Evolutionary conservation across 2,888 invertebrate species (phyloP).

Genomic region (Venustoraphidia nigricollis): DNA sequence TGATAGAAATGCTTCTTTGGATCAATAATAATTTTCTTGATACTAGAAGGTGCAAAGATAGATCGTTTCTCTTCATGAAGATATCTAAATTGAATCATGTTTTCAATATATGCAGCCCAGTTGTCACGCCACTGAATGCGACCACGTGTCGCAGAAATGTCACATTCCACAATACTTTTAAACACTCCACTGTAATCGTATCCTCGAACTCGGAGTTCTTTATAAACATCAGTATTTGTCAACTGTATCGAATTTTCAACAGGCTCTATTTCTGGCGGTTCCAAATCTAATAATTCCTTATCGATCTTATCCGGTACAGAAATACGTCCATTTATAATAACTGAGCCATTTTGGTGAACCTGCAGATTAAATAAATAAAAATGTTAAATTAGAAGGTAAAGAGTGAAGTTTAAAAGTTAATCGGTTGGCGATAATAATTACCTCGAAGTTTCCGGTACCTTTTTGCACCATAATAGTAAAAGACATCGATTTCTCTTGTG

Average conservation of each 20-base stretch:
- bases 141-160: slow-evolving; percentile 17
- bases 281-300: slow-evolving; percentile 34
- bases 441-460: background rate
- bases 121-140: slow-evolving; percentile 30
- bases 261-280: slow-evolving; percentile 22
- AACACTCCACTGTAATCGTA: slow-evolving; percentile 32
- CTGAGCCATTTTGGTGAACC: slow-evolving; percentile 50
- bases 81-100: slow-evolving; percentile 66
- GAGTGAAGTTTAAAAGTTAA: no score
- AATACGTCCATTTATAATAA: slow-evolving; percentile 55
- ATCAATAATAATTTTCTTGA: slow-evolving; percentile 36
- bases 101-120: slow-evolving; percentile 82
- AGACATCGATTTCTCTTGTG: background rate
- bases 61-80: slow-evolving; percentile 51
- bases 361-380: slow-evolving; percentile 18
- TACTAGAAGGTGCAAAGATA: slow-evolving; percentile 51
- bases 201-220: slow-evolving; percentile 52
- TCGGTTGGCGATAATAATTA: no score
- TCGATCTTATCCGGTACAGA: slow-evolving; percentile 39
- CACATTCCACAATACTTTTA: slow-evolving; percentile 20
- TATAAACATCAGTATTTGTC: slow-evolving; percentile 49
- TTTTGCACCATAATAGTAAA: background rate
- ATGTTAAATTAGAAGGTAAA: no score
- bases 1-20: slow-evolving; percentile 21
- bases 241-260: slow-evolving; percentile 32